Percentiles rank a stretch among this genome's conserved stretches.
Conservation (phyloP, 2,888 invertebrate species). For the Macroteleia sp. region DNA sequence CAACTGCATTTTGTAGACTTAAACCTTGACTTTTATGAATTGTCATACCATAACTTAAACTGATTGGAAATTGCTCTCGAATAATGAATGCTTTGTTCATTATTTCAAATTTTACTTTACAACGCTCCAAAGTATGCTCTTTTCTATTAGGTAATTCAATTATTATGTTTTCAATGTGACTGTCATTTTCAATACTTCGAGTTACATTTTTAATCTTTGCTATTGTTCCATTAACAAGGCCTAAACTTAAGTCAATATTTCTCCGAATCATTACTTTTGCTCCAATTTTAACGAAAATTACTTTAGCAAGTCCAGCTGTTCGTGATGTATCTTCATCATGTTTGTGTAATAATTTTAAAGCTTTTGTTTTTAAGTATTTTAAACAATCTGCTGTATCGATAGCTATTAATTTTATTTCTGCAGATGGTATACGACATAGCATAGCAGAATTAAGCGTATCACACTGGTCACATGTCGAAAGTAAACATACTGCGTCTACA, state of each 20-base stretch:
- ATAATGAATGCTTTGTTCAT: no score
- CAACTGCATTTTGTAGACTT: no score
- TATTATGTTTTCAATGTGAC: slow-evolving; percentile 52
- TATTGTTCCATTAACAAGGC: slow-evolving; percentile 49
- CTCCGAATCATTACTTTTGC: slow-evolving; percentile 67
- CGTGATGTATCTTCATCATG: slow-evolving; percentile 51
- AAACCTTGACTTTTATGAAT: no score
- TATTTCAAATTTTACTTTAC: no score
- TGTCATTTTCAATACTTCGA: slow-evolving; percentile 11
- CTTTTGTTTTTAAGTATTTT: slow-evolving; percentile 52
- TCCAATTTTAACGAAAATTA: slow-evolving; percentile 21
- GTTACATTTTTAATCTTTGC: slow-evolving; percentile 26
- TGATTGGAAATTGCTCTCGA: no score
- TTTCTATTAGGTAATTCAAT: slow-evolving; percentile 55
- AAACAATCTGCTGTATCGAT: slow-evolving; percentile 65
- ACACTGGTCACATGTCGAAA: slow-evolving; percentile 60
- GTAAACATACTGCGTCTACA: slow-evolving; percentile 69
- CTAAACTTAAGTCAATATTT: slow-evolving; percentile 70
- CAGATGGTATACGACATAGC: slow-evolving; percentile 57
- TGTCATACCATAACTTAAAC: no score
- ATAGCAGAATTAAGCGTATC: no score
- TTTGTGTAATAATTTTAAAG: slow-evolving; percentile 46
- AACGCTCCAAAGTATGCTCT: slow-evolving; percentile 54
- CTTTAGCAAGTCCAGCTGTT: slow-evolving; percentile 17
- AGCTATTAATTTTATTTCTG: slow-evolving; percentile 44